These are phyloP conservation scores for Drosophila littoralis DNA, from an alignment of 1,140 invertebrate species.

Conservation along the genomic window DNA sequence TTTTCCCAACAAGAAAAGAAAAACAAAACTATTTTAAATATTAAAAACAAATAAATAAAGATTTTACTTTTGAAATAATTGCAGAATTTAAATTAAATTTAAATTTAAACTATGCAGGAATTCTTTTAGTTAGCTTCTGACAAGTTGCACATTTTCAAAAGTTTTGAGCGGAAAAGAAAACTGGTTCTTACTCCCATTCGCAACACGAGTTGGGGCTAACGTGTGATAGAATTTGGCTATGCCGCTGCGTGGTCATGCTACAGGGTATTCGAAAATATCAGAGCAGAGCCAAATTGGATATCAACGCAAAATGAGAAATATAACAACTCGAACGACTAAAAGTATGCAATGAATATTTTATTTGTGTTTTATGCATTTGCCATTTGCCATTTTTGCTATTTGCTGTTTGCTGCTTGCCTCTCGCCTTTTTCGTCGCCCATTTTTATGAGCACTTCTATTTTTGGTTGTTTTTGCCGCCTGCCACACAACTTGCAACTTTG, in stretches of 20 bases:
- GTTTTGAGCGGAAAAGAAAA: too few species aligned
- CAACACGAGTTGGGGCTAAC: not conserved
- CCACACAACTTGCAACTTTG: constrained; percentile 45
- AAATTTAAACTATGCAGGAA: too few species aligned
- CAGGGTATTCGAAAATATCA: not conserved
- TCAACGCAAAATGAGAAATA: constrained; percentile 22
- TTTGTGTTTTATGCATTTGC: constrained; percentile 66
- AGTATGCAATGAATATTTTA: constrained; percentile 73
- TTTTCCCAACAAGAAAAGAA: not conserved
- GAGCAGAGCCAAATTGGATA: constrained; percentile 1
- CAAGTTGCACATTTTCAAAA: too few species aligned
- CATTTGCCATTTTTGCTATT: constrained; percentile 41
- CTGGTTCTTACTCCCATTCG: too few species aligned
- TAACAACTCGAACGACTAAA: constrained; percentile 53
- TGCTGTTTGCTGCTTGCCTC: constrained; percentile 25
- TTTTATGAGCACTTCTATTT: constrained; percentile 35
- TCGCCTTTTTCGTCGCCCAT: constrained; percentile 9
- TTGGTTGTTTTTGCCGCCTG: constrained; percentile 12
- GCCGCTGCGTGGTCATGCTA: not conserved
- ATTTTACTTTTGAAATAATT: too few species aligned
- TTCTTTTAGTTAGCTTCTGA: too few species aligned
- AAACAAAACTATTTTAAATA: too few species aligned
- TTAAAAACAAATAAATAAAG: too few species aligned
- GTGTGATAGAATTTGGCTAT: not conserved
- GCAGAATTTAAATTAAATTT: too few species aligned